Base-by-base conservation (phyloP, 2,797 vertebrate species). In the Kryptolebias ocellatus region DNA sequence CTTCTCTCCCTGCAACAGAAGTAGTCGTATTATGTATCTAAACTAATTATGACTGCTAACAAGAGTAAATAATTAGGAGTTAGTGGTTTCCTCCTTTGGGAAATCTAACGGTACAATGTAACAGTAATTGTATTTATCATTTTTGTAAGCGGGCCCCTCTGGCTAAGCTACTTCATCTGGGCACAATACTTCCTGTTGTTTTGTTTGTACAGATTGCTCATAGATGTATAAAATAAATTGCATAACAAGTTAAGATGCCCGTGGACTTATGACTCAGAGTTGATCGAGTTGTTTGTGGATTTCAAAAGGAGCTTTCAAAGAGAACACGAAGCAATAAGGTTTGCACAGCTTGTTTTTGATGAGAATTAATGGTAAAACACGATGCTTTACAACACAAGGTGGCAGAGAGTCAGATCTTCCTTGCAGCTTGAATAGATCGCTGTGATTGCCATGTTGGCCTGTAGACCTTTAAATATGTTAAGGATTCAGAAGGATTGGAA, bases 1-100 rank as follows among this genome's bases (percentile, higher is more conserved):
- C 51, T 55, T 81, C 57, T 64, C 39, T 53, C 57, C 51, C 24
- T 46, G 62, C 52, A 24, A 46, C 27, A 29, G 27, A 64, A 55
- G 67, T 51, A 24, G 15, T 63, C 16, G 72, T 72, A 58, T 71
- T 18, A 55, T 53, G 46, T 46, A 47, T 58, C 61, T 67, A 60
- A 80, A 78, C 50, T 42, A 72, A 53, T 76, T 74, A 67, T 62
- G 64, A 56, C 45, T 72, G 57, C 46, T 63, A 37, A n/a, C 50
- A 31, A 67, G 29, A 60, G 75, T 73, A 64, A 84, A 79, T 60
- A 76, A 57, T 18, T 12, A 67, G 56, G 64, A 72, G 73, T 78
- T 54, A 39, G 16, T 24, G 20, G 52, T 76, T 67, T 59, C 73
- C n/a, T 27, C 60, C 46, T 80, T 55, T 50, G 74, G 56, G 47